A percentile compares a stretch with the other conserved stretches of the same genome.
phyloP scores from a whole-genome alignment of 2,113 vertebrate species.

The Oenanthe melanoleuca region DNA sequence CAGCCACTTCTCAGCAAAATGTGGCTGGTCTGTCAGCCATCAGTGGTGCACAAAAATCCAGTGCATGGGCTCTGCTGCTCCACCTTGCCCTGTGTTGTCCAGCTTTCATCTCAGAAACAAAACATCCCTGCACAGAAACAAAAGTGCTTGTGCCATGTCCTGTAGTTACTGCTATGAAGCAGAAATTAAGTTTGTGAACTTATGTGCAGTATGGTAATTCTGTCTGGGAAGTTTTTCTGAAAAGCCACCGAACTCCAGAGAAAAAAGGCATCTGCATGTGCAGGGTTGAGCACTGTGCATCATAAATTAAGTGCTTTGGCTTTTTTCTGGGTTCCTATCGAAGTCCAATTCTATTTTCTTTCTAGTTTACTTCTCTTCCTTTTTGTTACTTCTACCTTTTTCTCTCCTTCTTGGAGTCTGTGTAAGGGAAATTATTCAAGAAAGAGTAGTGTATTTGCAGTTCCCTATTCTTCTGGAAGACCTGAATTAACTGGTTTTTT shows the following conservation, averaged over 20 bases:
- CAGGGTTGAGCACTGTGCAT: neutral
- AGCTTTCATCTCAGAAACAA: neutral
- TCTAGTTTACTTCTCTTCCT: neutral
- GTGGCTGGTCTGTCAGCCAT: neutral
- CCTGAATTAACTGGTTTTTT: neutral
- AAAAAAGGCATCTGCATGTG: neutral
- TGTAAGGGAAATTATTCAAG: neutral
- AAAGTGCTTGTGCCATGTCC: rapidly evolving
- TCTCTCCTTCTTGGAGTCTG: neutral
- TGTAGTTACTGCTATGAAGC: neutral
- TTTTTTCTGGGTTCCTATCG: neutral
- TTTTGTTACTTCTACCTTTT: neutral
- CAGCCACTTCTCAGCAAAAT: neutral
- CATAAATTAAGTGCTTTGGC: neutral
- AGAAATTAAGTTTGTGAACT: neutral
- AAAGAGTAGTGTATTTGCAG: neutral
- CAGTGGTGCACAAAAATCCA: neutral
- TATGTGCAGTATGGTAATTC: neutral
- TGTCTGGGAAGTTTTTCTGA: neutral
- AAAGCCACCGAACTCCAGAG: neutral
- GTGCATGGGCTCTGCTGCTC: rapidly evolving
- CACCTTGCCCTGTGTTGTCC: neutral
- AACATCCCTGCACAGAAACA: neutral
- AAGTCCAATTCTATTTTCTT: neutral
- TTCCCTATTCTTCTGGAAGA: neutral